Evolutionary conservation across 1,140 invertebrate genomes (phyloP).

Genomic region (Lasioglossum albipes): DNA sequence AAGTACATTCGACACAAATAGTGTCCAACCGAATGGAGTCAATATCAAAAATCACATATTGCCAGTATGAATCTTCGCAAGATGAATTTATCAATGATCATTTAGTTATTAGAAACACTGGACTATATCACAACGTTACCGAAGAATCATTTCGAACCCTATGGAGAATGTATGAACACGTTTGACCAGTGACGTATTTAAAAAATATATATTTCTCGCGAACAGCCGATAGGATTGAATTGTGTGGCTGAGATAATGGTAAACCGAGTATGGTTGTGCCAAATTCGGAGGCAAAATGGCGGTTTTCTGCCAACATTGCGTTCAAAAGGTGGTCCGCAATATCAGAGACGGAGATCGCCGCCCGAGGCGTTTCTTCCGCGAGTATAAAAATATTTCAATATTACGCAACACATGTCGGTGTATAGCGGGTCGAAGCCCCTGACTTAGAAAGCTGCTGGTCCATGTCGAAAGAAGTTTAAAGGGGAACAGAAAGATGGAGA

Average conservation of each 20-base stretch:
- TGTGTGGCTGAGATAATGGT: neutral
- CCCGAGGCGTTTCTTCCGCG: conserved; percentile 49
- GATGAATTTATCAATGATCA: no score
- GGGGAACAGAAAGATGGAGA: conserved; percentile 31
- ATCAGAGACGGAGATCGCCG: conserved; percentile 26
- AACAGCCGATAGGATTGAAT: no score
- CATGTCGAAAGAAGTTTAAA: conserved; percentile 53
- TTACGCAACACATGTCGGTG: conserved; percentile 69
- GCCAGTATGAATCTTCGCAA: no score
- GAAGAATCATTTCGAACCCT: no score
- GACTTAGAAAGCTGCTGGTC: conserved; percentile 58
- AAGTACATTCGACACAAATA: no score
- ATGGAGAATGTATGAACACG: no score
- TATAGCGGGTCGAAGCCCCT: conserved; percentile 50
- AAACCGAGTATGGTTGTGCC: neutral
- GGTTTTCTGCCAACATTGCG: conserved; percentile 30
- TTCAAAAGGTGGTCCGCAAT: conserved; percentile 64
- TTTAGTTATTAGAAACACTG: no score
- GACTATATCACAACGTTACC: no score
- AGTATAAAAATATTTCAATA: conserved; percentile 74
- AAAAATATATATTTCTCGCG: no score
- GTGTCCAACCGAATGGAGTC: no score
- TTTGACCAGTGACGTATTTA: no score
- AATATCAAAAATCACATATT: no score
- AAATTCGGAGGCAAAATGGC: neutral